Conservation (phyloP, 1,140 invertebrate species). For the Meteorus sp. region DNA sequence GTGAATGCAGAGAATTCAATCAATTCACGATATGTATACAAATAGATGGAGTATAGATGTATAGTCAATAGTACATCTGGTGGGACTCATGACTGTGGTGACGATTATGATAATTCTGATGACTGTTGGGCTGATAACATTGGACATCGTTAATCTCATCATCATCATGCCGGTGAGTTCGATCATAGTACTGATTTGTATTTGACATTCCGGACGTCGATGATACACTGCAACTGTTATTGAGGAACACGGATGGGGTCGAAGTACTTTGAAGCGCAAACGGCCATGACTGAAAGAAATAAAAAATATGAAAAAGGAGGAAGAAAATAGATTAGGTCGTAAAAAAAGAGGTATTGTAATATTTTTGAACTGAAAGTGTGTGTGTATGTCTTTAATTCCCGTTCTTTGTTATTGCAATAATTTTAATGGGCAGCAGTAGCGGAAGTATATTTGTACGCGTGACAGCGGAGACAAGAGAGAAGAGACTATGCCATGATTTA, state of each 20-base stretch:
- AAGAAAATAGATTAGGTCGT: background rate
- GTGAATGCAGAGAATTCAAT: background rate
- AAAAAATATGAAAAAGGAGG: constrained; percentile 1
- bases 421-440: constrained; percentile 10
- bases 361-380: too few relatives aligned
- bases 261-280: constrained; percentile 44
- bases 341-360: too few relatives aligned
- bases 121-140: constrained; percentile 40
- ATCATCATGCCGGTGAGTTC: too few relatives aligned
- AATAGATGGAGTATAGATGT: background rate
- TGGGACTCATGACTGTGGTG: constrained; percentile 44
- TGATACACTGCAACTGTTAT: constrained; percentile 45
- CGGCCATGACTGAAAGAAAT: constrained; percentile 50
- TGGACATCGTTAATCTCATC: constrained; percentile 37
- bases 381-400: background rate
- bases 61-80: constrained; percentile 45
- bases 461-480: constrained; percentile 39
- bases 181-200: constrained; percentile 39
- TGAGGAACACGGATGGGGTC: constrained; percentile 40
- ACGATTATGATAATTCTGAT: constrained; percentile 38
- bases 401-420: constrained; percentile 16
- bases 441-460: constrained; percentile 4
- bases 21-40: background rate
- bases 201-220: constrained; percentile 39
- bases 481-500: constrained; percentile 41